Conservation (phyloP, 2,888 invertebrate species). For the Watsonalla binaria region DNA sequence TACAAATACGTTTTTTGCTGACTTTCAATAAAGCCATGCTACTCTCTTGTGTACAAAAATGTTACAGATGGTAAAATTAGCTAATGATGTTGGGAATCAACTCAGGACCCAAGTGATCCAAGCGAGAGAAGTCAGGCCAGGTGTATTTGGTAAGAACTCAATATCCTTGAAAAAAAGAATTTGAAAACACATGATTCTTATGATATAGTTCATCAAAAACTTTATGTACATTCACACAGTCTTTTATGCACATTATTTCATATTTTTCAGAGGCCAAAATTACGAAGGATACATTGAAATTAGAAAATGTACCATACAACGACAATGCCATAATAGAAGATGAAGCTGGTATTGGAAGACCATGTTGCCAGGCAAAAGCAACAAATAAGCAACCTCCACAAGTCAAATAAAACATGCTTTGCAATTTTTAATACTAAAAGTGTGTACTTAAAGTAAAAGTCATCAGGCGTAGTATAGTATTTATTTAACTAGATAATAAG, state of each 20-base stretch:
- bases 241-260: conserved; percentile 10
- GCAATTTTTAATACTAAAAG: too few relatives aligned
- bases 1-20: too few relatives aligned
- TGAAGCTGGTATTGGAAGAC: conserved; percentile 25
- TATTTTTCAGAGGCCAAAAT: conserved; percentile 79
- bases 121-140: conserved; percentile 82
- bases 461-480: too few relatives aligned
- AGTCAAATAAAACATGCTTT: not conserved
- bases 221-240: too few relatives aligned
- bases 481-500: too few relatives aligned
- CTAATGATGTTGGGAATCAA: conserved; percentile 84
- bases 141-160: conserved; percentile 79
- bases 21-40: too few relatives aligned
- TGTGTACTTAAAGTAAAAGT: too few relatives aligned
- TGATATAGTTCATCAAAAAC: too few relatives aligned
- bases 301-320: conserved; percentile 82
- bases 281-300: conserved; percentile 77
- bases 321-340: conserved; percentile 66
- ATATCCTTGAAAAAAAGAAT: not conserved
- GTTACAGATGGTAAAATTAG: conserved; percentile 82
- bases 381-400: not conserved
- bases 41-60: too few relatives aligned
- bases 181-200: too few relatives aligned
- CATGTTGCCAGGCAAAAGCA: conserved; percentile 49
- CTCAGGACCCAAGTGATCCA: conserved; percentile 86